A percentile compares a stretch with the other conserved stretches of the same genome.
These are phyloP conservation scores for Excalfactoria chinensis DNA, from an alignment of 2,113 vertebrate species.

Conservation along the genomic window DNA sequence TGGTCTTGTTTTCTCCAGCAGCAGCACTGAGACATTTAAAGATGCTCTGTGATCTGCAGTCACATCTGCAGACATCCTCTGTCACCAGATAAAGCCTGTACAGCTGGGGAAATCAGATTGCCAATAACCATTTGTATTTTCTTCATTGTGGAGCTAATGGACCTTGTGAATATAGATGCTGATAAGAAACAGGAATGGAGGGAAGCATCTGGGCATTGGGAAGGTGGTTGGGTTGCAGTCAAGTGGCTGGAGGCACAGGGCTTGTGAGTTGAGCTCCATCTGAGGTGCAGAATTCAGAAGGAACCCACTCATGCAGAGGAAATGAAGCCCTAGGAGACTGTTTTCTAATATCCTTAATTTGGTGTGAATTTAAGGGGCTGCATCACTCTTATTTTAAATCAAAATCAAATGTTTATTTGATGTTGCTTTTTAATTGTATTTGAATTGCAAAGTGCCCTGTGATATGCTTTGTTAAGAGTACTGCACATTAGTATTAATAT, in stretches of 20 bases:
- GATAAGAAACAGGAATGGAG: neutral
- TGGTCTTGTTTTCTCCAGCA: neutral
- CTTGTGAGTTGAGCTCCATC: neutral
- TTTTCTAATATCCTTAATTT: neutral
- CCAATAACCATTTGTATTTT: accelerated
- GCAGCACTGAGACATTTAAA: neutral
- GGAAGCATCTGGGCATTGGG: neutral
- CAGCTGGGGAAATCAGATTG: neutral
- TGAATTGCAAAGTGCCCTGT: slow-evolving; percentile 18
- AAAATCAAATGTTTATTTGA: slow-evolving; percentile 17
- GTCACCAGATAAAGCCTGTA: neutral
- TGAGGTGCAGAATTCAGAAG: accelerated
- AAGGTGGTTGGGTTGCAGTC: neutral
- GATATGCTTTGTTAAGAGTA: neutral
- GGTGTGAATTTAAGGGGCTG: neutral
- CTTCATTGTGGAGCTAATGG: neutral
- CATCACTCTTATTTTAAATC: neutral
- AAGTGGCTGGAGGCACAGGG: accelerated
- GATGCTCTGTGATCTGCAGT: neutral
- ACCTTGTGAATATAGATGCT: neutral
- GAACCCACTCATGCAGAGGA: neutral
- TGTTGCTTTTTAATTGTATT: slow-evolving; percentile 47
- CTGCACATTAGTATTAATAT: neutral
- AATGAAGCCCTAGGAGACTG: neutral
- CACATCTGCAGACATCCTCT: neutral